These are phyloP conservation scores for Dendroctonus ponderosae DNA, from an alignment of 1,140 invertebrate species.

Conservation along the genomic window DNA sequence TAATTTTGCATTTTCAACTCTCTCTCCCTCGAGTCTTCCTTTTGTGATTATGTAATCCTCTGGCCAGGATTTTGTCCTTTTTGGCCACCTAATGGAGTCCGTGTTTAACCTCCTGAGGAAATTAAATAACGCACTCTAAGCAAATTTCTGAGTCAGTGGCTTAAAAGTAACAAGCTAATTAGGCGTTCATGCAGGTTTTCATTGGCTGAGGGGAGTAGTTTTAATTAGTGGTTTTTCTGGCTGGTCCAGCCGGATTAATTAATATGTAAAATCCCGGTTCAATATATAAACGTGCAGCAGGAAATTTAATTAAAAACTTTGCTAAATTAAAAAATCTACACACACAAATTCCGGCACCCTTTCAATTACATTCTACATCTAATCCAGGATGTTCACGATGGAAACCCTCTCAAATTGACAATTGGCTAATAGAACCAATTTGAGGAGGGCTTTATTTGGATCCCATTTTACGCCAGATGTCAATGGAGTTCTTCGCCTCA, in stretches of 20 bases:
- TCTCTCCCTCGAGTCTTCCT: no score
- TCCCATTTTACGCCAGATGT: not conserved
- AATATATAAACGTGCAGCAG: no score
- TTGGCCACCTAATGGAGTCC: conserved; percentile 10
- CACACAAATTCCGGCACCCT: no score
- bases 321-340: no score
- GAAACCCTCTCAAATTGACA: not conserved
- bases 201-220: conserved; percentile 20
- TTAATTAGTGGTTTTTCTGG: conserved; percentile 19
- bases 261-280: no score
- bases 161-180: conserved; percentile 28
- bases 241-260: not conserved
- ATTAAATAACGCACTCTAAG: conserved; percentile 18
- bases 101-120: conserved; percentile 16
- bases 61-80: conserved; percentile 4
- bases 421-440: not conserved
- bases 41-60: no score
- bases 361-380: no score
- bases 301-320: no score
- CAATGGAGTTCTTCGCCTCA: not conserved
- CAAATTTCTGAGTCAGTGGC: conserved; percentile 21
- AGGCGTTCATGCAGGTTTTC: conserved; percentile 20
- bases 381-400: not conserved
- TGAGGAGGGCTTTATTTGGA: not conserved
- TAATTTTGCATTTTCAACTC: no score